Base-by-base conservation (phyloP, 1,140 invertebrate species). In the Pteromalus puparum region DNA sequence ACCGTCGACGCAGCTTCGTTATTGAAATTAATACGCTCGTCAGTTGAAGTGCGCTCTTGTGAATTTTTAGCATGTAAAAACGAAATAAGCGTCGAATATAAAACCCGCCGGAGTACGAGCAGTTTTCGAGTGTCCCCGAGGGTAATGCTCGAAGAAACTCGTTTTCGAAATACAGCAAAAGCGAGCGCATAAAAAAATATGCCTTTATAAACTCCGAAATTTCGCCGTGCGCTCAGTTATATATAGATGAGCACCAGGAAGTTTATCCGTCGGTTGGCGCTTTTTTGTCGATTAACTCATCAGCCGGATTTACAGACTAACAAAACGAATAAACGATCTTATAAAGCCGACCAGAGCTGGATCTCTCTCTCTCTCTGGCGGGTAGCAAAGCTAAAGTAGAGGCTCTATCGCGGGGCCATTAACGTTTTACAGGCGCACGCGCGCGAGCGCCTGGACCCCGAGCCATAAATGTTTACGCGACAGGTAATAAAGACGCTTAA, bases 401-500 rank as follows among this genome's bases (percentile, higher is more conserved):
- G 38, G 73, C 73, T 82, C 81, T 42, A 73, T 82, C 81, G 48
- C 61, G 74, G 53, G 74, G 61, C 82, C 75, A 83, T 83, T 83
- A 78, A 61, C 42, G 42, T 84, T 84, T 84, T 73, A 79, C 76
- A 84, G 53, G 46, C 67, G 67, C 46, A 21, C 74, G 24, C 67
- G 65, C 53, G 18, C 53, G 3, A 0, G 30, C 6, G 26, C 24
- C 24, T 30, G n/a, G 6, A 6, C 24, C 26, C 68, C 68, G 2
- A 42, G 68, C n/a, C 84, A 87, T 89, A 90, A 90, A 90, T 90
- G 89, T 87, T 87, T 85, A 86, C 48, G 82, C 84, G 88, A 89
- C 87, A 89, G 87, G 86, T 87, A 89, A 87, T 90, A 88, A 88
- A 88, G 85, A 87, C 87, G 82, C 76, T 79, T 88, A 85, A 87